Conservation (phyloP, 2,888 invertebrate genomes). For the Omphaloscelis lunosa region DNA sequence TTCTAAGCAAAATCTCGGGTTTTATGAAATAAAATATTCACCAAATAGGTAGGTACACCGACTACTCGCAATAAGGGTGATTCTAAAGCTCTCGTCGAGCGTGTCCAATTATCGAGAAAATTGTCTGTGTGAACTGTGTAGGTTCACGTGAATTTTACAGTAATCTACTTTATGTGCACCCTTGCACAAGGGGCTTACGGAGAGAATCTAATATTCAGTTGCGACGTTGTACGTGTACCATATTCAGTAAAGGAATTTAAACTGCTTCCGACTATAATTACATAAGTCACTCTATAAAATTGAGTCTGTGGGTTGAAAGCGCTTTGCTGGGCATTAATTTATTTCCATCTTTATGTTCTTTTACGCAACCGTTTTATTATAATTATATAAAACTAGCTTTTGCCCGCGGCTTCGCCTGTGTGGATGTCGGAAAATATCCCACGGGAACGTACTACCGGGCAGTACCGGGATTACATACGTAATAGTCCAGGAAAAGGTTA, state of each 20-base stretch:
- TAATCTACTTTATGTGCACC: neutral
- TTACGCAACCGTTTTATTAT: neutral
- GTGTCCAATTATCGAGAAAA: conserved; percentile 9
- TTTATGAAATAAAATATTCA: conserved; percentile 21
- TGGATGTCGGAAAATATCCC: too few relatives aligned
- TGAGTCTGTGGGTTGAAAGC: neutral
- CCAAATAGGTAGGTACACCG: neutral
- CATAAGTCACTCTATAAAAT: neutral
- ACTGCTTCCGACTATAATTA: neutral
- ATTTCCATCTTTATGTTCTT: neutral
- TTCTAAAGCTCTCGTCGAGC: neutral
- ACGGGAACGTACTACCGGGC: too few relatives aligned
- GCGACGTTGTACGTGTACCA: neutral
- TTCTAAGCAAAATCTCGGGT: conserved; percentile 10
- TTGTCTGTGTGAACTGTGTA: neutral
- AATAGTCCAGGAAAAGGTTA: too few relatives aligned
- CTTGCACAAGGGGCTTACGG: neutral
- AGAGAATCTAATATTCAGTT: conserved; percentile 1
- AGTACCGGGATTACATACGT: too few relatives aligned
- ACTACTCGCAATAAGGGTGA: neutral
- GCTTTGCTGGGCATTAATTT: neutral
- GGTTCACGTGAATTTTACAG: conserved; percentile 2
- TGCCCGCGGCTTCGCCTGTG: too few relatives aligned
- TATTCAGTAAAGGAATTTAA: neutral
- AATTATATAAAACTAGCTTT: too few relatives aligned